phyloP scores from a whole-genome alignment of 2,797 vertebrate genomes.

The Neostethus bicornis region DNA sequence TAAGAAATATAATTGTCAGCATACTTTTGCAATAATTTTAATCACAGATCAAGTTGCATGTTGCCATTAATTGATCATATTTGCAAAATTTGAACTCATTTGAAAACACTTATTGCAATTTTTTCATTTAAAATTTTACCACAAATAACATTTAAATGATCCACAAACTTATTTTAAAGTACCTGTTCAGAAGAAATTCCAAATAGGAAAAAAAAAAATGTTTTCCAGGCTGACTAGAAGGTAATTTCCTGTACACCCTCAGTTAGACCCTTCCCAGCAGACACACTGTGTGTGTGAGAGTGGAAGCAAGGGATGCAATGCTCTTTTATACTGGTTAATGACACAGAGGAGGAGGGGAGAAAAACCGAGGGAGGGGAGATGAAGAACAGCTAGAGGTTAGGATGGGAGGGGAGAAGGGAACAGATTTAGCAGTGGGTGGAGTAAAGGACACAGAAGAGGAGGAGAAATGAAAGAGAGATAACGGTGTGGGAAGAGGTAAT shows the following conservation, averaged over 20 bases:
- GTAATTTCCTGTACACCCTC: slow-evolving; percentile 59
- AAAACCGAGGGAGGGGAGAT: slow-evolving; percentile 40
- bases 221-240: slow-evolving; percentile 55
- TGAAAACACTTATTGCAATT: too few relatives aligned
- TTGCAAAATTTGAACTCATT: too few relatives aligned
- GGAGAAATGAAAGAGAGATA: slow-evolving; percentile 55
- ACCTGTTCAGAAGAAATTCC: slow-evolving; percentile 66
- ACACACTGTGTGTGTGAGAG: slow-evolving; percentile 66
- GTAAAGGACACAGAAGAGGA: slow-evolving; percentile 37
- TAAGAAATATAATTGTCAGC: too few relatives aligned
- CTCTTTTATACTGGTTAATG: slow-evolving; percentile 74
- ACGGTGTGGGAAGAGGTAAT: slow-evolving; percentile 37
- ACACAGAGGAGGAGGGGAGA: slow-evolving; percentile 70
- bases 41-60: too few relatives aligned
- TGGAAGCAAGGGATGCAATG: slow-evolving; percentile 60
- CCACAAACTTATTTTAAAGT: too few relatives aligned
- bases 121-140: too few relatives aligned
- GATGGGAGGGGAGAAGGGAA: slow-evolving; percentile 58
- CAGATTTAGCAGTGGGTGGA: slow-evolving; percentile 55
- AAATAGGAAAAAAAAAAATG: slow-evolving; percentile 53
- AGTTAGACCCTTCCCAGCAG: slow-evolving; percentile 59
- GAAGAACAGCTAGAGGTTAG: slow-evolving; percentile 41
- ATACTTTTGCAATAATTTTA: too few relatives aligned
- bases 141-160: too few relatives aligned
- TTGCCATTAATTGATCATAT: too few relatives aligned